Evolutionary conservation across 2,113 vertebrate species (phyloP).

Genomic region (Prochilodus magdalenae): DNA sequence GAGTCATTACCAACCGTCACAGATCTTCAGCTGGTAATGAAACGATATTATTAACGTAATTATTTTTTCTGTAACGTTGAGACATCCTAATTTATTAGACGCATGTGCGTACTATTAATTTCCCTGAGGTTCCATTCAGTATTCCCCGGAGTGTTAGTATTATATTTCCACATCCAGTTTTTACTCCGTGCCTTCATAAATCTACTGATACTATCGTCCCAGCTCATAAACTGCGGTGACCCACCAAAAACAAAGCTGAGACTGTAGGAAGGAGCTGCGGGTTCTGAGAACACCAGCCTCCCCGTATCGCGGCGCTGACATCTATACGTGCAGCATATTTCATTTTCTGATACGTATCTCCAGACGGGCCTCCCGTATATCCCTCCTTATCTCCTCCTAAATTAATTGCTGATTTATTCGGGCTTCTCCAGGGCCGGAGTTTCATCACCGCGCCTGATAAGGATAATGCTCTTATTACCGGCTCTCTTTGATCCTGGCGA

Average conservation of each 20-base stretch:
- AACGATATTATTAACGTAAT: no score
- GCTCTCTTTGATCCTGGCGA: neutral
- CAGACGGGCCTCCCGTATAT: neutral
- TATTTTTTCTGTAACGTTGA: no score
- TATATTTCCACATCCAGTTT: no score
- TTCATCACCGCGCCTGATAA: neutral
- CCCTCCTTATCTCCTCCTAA: conserved; percentile 7
- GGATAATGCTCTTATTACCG: neutral
- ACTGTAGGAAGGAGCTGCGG: neutral
- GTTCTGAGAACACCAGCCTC: neutral
- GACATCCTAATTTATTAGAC: no score
- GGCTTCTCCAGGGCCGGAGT: neutral
- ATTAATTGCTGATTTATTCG: conserved; percentile 5
- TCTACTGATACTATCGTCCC: neutral
- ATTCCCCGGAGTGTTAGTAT: no score
- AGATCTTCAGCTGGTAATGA: no score
- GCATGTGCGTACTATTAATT: no score
- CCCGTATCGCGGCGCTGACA: neutral
- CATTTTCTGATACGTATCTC: conserved; percentile 25
- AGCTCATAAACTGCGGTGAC: neutral
- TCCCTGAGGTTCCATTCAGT: no score
- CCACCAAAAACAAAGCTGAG: neutral
- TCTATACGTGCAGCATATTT: conserved; percentile 9
- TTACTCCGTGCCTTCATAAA: neutral
- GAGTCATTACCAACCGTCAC: no score